phyloP scores from a whole-genome alignment of 2,113 vertebrate species.

The Phyllostomus discolor region DNA sequence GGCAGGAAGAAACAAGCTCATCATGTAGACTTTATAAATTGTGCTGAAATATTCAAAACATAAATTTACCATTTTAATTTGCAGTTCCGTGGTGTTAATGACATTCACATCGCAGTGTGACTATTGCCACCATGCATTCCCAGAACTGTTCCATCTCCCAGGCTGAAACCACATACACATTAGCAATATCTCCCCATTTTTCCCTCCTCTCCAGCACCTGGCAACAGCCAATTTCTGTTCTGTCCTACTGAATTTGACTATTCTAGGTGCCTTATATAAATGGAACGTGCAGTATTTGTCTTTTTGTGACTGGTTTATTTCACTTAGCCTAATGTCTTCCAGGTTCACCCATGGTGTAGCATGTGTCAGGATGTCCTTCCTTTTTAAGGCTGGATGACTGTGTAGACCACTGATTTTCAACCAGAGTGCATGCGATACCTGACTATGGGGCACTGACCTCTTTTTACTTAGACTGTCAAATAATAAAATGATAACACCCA shows the following conservation, averaged over 20 bases:
- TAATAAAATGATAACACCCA: background rate
- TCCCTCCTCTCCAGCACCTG: background rate
- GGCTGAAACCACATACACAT: background rate
- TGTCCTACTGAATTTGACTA: background rate
- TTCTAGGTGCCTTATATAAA: background rate
- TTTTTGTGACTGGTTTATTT: background rate
- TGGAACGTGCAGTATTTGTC: background rate
- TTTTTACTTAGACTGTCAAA: background rate
- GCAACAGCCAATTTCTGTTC: background rate
- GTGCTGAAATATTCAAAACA: background rate
- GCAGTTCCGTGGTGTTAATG: background rate
- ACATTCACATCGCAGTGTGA: background rate
- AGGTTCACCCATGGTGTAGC: background rate
- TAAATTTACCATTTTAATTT: background rate
- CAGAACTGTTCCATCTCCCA: background rate
- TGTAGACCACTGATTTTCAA: background rate
- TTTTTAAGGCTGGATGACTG: background rate
- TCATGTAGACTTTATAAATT: background rate
- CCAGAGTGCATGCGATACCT: background rate
- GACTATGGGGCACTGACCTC: background rate
- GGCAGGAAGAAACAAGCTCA: background rate
- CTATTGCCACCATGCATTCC: background rate
- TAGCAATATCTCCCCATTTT: background rate
- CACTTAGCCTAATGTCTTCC: background rate
- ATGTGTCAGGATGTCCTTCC: background rate